Percentiles rank a stretch among this genome's conserved stretches.
Evolutionary conservation across 1,140 invertebrate species (phyloP).

Genomic region (Oryctes rhinoceros): DNA sequence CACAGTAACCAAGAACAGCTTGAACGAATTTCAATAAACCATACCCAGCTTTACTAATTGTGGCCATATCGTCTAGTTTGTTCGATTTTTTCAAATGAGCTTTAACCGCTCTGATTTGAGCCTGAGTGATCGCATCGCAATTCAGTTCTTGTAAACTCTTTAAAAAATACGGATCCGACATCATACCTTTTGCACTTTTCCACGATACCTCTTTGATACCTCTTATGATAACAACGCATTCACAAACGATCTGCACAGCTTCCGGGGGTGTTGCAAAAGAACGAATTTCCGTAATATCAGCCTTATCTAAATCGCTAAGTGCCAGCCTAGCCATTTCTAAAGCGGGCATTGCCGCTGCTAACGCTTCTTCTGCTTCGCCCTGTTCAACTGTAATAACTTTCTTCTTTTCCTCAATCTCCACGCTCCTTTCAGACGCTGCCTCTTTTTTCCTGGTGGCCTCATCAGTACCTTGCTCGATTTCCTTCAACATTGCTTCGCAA

Average conservation of each 20-base stretch:
- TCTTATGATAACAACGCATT: conserved; percentile 85
- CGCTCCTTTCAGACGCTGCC: conserved; percentile 77
- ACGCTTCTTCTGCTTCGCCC: conserved; percentile 78
- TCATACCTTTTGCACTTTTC: conserved; percentile 90
- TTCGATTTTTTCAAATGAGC: conserved; percentile 74
- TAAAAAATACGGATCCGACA: conserved; percentile 88
- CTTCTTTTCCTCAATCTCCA: conserved; percentile 81
- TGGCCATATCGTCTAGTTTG: conserved; percentile 79
- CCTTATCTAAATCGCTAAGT: conserved; percentile 82
- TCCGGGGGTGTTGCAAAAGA: conserved; percentile 91
- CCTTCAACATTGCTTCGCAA: conserved; percentile 75
- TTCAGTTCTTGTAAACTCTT: conserved; percentile 84
- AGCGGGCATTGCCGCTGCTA: conserved; percentile 82
- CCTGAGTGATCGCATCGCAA: conserved; percentile 78
- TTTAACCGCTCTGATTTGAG: conserved; percentile 75
- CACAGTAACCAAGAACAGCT: conserved; percentile 86
- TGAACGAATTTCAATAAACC: conserved; percentile 85
- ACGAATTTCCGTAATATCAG: conserved; percentile 90
- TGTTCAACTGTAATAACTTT: conserved; percentile 81
- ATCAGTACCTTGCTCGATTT: conserved; percentile 68
- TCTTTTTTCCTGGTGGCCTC: conserved; percentile 76
- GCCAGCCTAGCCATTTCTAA: conserved; percentile 82
- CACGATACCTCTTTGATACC: conserved; percentile 86
- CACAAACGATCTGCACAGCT: conserved; percentile 85
- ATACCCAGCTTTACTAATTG: conserved; percentile 78